Evolutionary conservation across 2,113 vertebrate genomes (phyloP).

Genomic region (Gobius niger): DNA sequence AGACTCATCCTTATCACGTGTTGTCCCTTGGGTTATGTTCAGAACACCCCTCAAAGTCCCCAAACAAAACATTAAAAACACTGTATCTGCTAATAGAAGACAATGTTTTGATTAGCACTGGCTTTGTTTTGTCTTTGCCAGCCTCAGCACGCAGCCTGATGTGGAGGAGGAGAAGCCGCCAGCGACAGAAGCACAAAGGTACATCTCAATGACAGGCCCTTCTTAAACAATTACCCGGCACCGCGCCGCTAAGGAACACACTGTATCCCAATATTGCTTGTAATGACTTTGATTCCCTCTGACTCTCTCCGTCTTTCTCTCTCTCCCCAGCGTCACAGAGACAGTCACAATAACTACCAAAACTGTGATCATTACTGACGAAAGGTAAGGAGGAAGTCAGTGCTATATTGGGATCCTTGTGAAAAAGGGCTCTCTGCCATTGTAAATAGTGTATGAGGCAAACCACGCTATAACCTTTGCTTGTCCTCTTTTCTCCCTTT

Average conservation of each 20-base stretch:
- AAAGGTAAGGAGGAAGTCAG: slow-evolving; percentile 38
- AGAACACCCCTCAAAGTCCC: slow-evolving; percentile 32
- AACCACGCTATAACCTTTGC: slow-evolving; percentile 51
- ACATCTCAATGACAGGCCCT: slow-evolving; percentile 54
- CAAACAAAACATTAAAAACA: slow-evolving; percentile 48
- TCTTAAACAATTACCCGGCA: slow-evolving; percentile 63
- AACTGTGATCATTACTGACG: slow-evolving; percentile 56
- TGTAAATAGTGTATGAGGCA: slow-evolving; percentile 68
- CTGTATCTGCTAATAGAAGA: slow-evolving; percentile 57
- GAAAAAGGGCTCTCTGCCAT: slow-evolving; percentile 29
- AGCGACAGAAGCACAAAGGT: slow-evolving; percentile 55
- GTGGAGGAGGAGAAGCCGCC: slow-evolving; percentile 44
- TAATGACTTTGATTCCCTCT: slow-evolving; percentile 45
- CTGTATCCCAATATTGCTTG: slow-evolving; percentile 36
- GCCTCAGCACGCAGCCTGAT: slow-evolving; percentile 31
- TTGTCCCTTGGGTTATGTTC: slow-evolving; percentile 19
- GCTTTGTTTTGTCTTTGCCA: slow-evolving; percentile 61
- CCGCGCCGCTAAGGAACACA: slow-evolving; percentile 38
- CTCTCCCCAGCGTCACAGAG: slow-evolving; percentile 48
- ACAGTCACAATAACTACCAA: slow-evolving; percentile 51
- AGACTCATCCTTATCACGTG: slow-evolving; percentile 25
- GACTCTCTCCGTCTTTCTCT: slow-evolving; percentile 20
- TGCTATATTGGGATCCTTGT: slow-evolving; percentile 44
- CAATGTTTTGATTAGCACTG: slow-evolving; percentile 60
- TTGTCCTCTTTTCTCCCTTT: slow-evolving; percentile 41